Evolutionary conservation across 2,113 vertebrate genomes (phyloP).

Genomic region (Piaya cayana): DNA sequence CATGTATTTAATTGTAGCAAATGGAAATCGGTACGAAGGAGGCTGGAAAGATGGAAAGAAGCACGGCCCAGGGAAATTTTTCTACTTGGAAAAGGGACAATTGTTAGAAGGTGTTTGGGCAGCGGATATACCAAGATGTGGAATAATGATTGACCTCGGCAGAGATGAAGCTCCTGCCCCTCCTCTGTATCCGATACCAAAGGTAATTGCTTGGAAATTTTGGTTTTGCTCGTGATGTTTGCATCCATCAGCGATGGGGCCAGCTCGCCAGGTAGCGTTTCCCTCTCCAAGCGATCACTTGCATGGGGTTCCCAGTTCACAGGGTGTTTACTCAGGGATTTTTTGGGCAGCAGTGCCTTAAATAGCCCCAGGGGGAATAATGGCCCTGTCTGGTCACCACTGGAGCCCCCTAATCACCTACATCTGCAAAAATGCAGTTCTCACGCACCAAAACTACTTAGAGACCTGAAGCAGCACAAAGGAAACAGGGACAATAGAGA

Average conservation of each 20-base stretch:
- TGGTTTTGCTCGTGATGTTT: not conserved
- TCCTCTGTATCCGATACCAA: constrained; percentile 83
- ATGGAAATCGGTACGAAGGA: constrained; percentile 87
- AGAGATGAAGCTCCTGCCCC: constrained; percentile 75
- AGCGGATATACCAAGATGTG: constrained; percentile 84
- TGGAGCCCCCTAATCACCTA: not conserved
- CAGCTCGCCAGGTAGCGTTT: not conserved
- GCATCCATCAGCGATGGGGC: not conserved
- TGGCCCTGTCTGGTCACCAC: not conserved
- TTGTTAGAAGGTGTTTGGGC: constrained; percentile 89
- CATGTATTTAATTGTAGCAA: constrained; percentile 51
- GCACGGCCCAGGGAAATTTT: constrained; percentile 83
- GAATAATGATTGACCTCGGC: constrained; percentile 82
- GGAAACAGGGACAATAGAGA: constrained; percentile 36
- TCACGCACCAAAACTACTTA: not conserved
- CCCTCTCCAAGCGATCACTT: not conserved
- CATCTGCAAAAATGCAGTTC: constrained; percentile 26
- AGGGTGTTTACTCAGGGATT: not conserved
- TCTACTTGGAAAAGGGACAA: constrained; percentile 82
- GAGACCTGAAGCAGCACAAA: constrained; percentile 28
- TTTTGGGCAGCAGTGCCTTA: not conserved
- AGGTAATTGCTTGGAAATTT: constrained; percentile 75
- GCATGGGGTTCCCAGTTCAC: not conserved
- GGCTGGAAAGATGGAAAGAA: constrained; percentile 86
- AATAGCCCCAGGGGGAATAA: not conserved